Base-by-base conservation (phyloP, 2,113 vertebrate species). In the Scopus umbretta region DNA sequence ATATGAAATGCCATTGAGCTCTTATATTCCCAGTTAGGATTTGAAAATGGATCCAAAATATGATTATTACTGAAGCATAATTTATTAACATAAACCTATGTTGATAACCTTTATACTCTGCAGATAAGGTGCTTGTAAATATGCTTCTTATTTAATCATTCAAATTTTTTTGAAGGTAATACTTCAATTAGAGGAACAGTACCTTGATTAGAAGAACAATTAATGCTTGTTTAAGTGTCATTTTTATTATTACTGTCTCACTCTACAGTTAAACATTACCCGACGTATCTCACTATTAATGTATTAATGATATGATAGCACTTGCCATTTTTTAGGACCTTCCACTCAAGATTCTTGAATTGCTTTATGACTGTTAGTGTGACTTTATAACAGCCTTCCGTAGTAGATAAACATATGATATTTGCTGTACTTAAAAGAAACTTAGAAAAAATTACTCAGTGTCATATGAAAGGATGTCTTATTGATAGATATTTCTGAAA, bases 261-360 rank as follows among this genome's bases (percentile, higher is more conserved):
- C 88, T 90, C 55, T 56, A 36, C 30, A 73, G 94, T 95, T 97
- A 95, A 95, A 90, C 30, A 88, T 97, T 95, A 88, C 23, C 68
- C 4, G 7, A 70, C 27, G 7, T 94, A 95, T 88, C 40, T 91
- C 73, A 70, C 34, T 55, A 89, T 70, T 95, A 86, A 80, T 73
- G 5, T 58, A 88, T 86, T 88, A 91, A 80, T 76, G 26, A 61
- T 80, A 29, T 22, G 81, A 72, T n/a, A 55, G 11, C 32, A 67
- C 55, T 71, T 90, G 16, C 8, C 11, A 43, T 32, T 58, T 88
- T 81, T 70, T 76, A 94, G 40, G 21, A 72, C 38, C 53, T 87
- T 86, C 32, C 16, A 63, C n/a, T 81, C 49, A 62, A 76, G 86
- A 81, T 66, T 88, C 81, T 66, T 89, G 8, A 90, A 97, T 95